Percentiles rank a stretch among this genome's conserved stretches.
These are phyloP conservation scores for Drosophila falleni DNA, from an alignment of 2,888 invertebrate genomes.

Conservation along the genomic window DNA sequence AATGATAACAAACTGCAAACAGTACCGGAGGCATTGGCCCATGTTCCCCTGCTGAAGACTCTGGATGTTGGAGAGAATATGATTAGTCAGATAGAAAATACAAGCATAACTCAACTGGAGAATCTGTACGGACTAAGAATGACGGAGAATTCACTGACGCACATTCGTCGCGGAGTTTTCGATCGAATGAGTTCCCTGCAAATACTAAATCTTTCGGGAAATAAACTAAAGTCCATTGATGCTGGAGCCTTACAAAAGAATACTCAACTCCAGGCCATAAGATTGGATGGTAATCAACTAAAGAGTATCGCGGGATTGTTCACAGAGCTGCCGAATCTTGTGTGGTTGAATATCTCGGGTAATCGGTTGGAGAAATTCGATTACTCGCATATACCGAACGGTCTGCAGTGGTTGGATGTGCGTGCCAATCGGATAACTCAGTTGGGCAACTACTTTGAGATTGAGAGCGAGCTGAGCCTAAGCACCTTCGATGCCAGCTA, in stretches of 20 bases:
- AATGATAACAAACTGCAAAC: conserved; percentile 93
- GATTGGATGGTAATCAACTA: conserved; percentile 94
- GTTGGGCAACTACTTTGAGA: conserved; percentile 91
- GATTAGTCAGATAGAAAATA: conserved; percentile 92
- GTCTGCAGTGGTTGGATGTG: conserved; percentile 95
- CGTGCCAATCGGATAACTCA: conserved; percentile 94
- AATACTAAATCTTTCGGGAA: conserved; percentile 94
- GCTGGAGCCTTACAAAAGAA: conserved; percentile 92
- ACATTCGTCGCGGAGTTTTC: conserved; percentile 92
- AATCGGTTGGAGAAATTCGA: conserved; percentile 96
- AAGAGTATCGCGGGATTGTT: conserved; percentile 94
- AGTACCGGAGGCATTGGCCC: conserved; percentile 92
- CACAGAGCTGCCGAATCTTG: conserved; percentile 91
- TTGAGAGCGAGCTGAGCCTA: conserved; percentile 90
- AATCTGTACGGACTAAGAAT: conserved; percentile 94
- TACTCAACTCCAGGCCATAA: conserved; percentile 93
- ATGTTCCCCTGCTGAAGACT: conserved; percentile 93
- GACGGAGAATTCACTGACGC: conserved; percentile 94
- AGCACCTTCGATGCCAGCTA: conserved; percentile 95
- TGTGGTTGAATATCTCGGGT: conserved; percentile 96
- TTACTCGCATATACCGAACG: conserved; percentile 93
- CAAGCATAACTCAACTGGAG: conserved; percentile 93
- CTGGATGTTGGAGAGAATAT: conserved; percentile 96
- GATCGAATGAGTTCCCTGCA: conserved; percentile 92
- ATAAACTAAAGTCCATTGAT: conserved; percentile 92